phyloP scores from a whole-genome alignment of 1,140 invertebrate species.

The Meloidogyne exigua region DNA sequence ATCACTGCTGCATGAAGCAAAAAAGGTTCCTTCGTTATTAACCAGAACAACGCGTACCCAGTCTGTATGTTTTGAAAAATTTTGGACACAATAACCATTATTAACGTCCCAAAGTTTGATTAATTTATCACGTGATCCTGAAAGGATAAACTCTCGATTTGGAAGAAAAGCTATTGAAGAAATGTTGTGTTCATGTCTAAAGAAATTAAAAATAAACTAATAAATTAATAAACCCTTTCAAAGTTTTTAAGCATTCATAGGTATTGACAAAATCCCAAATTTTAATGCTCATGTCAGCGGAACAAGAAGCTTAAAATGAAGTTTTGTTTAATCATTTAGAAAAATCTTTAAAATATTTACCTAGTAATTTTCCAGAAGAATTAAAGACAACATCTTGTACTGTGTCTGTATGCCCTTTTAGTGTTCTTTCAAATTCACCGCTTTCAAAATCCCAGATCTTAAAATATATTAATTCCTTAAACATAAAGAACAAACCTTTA shows the following conservation, averaged over 20 bases:
- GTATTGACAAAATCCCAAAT: conserved; percentile 86
- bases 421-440: conserved; percentile 92
- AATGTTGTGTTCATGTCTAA: conserved; percentile 90
- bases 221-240: conserved; percentile 71
- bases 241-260: conserved; percentile 90
- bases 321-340: too few relatives aligned
- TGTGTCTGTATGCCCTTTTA: conserved; percentile 97
- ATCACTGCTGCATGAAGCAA: conserved; percentile 97
- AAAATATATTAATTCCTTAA: too few relatives aligned
- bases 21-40: conserved; percentile 82
- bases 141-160: conserved; percentile 74
- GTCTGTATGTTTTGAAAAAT: conserved; percentile 88
- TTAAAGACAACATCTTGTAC: conserved; percentile 98
- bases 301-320: conserved; percentile 74
- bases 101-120: conserved; percentile 98
- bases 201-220: neutral
- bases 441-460: conserved; percentile 96
- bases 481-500: conserved; percentile 78
- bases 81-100: conserved; percentile 90
- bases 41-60: conserved; percentile 96
- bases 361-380: conserved; percentile 79
- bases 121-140: conserved; percentile 90
- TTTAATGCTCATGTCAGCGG: conserved; percentile 91
- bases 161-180: conserved; percentile 92
- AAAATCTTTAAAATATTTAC: neutral